Base-by-base conservation (phyloP, 30 jellyfish, hydroid and myxozoan species). In the Catostylus mosaicus region DNA sequence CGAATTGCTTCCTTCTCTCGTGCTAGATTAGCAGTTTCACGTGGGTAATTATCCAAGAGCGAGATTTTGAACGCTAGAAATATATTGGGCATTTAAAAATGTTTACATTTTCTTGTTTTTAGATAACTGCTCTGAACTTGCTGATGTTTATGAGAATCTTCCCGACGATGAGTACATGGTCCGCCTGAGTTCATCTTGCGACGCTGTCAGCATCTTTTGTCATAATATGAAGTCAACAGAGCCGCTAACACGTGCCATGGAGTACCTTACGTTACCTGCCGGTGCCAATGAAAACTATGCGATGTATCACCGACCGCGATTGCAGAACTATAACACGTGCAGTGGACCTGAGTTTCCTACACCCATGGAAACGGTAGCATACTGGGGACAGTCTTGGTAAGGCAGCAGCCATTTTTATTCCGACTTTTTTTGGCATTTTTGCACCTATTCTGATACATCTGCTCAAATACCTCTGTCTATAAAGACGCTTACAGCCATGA, bases 121-220 rank as follows among this genome's bases (percentile, higher is more conserved):
- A 92, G 98, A 69, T 23, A 92, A 92, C 88, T 92, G 98, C 89
- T 66, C 87, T 52, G 92, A 80, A 47, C 68, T 92, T 0, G 77
- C 75, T 31, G 67, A 69, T 23, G 69, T 51, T 37, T 67, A 65
- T 54, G 88, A 76, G 4, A 78, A 73, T 20, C 84, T 90, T 14
- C 98, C 98, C 18, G 96, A 92, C 59, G 98, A 92, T 52, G 92
- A 92, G 40, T 92, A 92, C 92, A 86, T 50, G 88, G 62, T 92
- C 20, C 98, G 89, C 5, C 18, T 86, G 64, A 68, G 61, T 19
- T 31, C 93, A 27, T 4, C 74, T 18, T 92, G 98, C 66, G 95
- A 86, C 27, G 89, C 96, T 18, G 78, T 77, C 51, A 60, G 82
- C 51, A 74, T 85, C 7, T 92, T 54, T 85, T 92, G 98, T 57